Evolutionary conservation across 2,888 invertebrate genomes (phyloP).

Genomic region (Cosmopolites sordidus): DNA sequence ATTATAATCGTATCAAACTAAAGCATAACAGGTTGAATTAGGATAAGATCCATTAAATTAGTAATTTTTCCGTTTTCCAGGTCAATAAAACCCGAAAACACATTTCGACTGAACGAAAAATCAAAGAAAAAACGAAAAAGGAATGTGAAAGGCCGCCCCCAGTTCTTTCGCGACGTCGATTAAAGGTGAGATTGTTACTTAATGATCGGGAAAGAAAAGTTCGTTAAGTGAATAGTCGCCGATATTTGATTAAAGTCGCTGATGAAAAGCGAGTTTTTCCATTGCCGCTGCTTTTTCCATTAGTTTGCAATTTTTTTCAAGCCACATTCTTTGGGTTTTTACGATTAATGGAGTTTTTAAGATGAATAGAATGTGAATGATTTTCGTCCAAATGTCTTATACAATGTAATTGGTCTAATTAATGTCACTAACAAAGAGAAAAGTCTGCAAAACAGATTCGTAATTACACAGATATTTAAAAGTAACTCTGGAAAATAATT

Average conservation of each 20-base stretch:
- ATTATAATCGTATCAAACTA: too few species aligned
- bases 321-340: slow-evolving; percentile 3
- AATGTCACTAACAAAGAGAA: too few species aligned
- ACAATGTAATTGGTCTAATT: too few species aligned
- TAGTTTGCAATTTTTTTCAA: slow-evolving; percentile 9
- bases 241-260: slow-evolving; percentile 25
- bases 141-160: neutral
- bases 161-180: slow-evolving; percentile 14
- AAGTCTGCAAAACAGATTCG: too few species aligned
- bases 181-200: slow-evolving; percentile 28
- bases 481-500: too few species aligned
- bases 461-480: too few species aligned
- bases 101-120: slow-evolving; percentile 19
- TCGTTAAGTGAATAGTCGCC: slow-evolving; percentile 27
- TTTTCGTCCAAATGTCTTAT: too few species aligned
- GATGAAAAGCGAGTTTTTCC: slow-evolving; percentile 14
- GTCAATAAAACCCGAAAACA: slow-evolving; percentile 22
- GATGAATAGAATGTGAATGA: too few species aligned
- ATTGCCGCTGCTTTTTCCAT: slow-evolving; percentile 12
- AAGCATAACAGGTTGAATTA: neutral
- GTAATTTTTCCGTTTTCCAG: slow-evolving; percentile 18
- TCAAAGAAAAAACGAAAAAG: slow-evolving; percentile 19
- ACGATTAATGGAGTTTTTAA: neutral
- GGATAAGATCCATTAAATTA: slow-evolving; percentile 19
- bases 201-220: slow-evolving; percentile 29